Evolutionary conservation across 1,140 invertebrate species (phyloP).

Genomic region (Drosophila sp.): DNA sequence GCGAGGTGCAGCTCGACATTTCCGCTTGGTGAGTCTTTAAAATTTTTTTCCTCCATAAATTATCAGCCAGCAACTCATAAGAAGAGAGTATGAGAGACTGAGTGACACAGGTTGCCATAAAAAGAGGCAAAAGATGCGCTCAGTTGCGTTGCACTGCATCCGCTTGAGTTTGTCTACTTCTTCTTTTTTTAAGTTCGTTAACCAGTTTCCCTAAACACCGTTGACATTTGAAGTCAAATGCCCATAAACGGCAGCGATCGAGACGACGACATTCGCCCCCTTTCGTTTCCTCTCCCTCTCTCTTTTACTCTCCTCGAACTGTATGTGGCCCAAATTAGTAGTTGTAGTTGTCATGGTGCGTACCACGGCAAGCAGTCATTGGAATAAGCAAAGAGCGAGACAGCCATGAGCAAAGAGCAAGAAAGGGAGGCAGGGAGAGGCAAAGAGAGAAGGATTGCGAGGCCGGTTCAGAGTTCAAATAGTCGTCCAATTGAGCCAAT

Average conservation of each 20-base stretch:
- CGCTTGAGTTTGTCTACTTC: slow-evolving; percentile 56
- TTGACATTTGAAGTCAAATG: slow-evolving; percentile 82
- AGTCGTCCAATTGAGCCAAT: slow-evolving; percentile 84
- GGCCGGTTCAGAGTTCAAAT: slow-evolving; percentile 79
- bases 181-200: slow-evolving; percentile 64
- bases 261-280: slow-evolving; percentile 22
- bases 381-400: slow-evolving; percentile 34
- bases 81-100: background rate
- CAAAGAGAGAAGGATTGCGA: slow-evolving; percentile 16
- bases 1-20: slow-evolving; percentile 44
- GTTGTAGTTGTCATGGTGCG: slow-evolving; percentile 65
- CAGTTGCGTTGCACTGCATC: slow-evolving; percentile 73
- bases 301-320: slow-evolving; percentile 7
- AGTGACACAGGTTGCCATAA: slow-evolving; percentile 40
- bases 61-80: slow-evolving; percentile 15
- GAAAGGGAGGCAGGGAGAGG: slow-evolving; percentile 11
- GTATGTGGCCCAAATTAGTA: slow-evolving; percentile 74
- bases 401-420: slow-evolving; percentile 33
- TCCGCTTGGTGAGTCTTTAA: slow-evolving; percentile 39
- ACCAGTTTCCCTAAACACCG: slow-evolving; percentile 72
- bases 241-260: slow-evolving; percentile 72
- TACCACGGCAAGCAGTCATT: slow-evolving; percentile 42
- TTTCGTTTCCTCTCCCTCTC: slow-evolving; percentile 31
- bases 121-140: slow-evolving; percentile 67
- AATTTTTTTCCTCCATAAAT: slow-evolving; percentile 35